These are phyloP conservation scores for Aythya baeri DNA, from an alignment of 2,113 vertebrate species.

Conservation along the genomic window DNA sequence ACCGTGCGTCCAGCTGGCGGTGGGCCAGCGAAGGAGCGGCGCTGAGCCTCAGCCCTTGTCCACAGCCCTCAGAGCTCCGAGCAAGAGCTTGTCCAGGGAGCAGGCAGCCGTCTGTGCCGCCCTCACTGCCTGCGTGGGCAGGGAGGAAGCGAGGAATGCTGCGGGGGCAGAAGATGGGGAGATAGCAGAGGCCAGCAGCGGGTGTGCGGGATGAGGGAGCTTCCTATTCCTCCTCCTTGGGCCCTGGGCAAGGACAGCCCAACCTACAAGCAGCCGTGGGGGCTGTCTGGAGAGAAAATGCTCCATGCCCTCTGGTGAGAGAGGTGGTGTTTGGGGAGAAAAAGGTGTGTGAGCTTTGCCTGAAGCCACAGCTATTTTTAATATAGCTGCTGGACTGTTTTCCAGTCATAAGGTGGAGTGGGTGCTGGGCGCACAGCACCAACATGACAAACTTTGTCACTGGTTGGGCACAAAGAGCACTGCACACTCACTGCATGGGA, in stretches of 20 bases:
- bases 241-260: accelerated
- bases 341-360: not conserved
- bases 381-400: not conserved
- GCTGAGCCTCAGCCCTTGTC: not conserved
- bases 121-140: not conserved
- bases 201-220: not conserved
- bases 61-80: not conserved
- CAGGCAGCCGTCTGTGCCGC: accelerated
- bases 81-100: not conserved
- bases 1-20: not conserved
- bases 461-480: not conserved
- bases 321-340: not conserved
- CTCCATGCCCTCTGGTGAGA: not conserved
- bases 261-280: not conserved
- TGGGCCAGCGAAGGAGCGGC: accelerated
- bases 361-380: not conserved
- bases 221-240: not conserved
- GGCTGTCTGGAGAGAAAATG: not conserved
- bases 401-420: not conserved
- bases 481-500: not conserved
- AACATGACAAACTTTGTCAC: not conserved
- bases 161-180: not conserved
- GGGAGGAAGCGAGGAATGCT: not conserved
- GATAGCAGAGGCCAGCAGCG: not conserved
- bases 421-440: too few relatives aligned